A percentile compares a stretch with the other conserved stretches of the same genome.
Conservation (phyloP, 2,113 vertebrate genomes). For the Pseudorectes ferrugineus region DNA sequence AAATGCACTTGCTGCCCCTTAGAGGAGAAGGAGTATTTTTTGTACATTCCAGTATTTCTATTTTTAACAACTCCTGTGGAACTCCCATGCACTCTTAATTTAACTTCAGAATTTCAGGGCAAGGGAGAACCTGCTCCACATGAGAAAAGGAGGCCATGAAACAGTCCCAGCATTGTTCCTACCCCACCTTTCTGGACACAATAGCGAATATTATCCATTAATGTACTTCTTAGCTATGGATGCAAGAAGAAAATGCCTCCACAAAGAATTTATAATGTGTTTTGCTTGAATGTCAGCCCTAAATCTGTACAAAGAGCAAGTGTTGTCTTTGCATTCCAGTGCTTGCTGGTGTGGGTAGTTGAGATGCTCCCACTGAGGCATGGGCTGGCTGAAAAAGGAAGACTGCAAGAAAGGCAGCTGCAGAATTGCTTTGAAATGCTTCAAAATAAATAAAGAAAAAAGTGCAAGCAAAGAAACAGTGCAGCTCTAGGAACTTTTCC, state of each 20-base stretch:
- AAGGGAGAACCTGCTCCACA: not conserved
- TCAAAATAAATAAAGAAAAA: not conserved
- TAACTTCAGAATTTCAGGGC: not conserved
- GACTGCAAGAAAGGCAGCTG: not conserved
- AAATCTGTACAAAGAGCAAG: constrained; percentile 41
- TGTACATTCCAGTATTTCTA: not conserved
- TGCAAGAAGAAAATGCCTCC: constrained; percentile 51
- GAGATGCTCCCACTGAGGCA: not conserved
- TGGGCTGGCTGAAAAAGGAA: not conserved
- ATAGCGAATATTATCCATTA: not conserved
- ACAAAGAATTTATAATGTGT: constrained; percentile 48
- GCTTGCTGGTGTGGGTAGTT: constrained; percentile 39
- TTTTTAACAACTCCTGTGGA: not conserved
- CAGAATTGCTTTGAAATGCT: not conserved
- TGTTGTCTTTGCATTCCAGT: constrained; percentile 42
- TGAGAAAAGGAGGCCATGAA: not conserved
- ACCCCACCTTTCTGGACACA: constrained; percentile 38
- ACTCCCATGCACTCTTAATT: not conserved
- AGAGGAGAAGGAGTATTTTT: not conserved
- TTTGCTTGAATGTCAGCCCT: constrained; percentile 57
- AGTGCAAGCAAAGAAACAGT: not conserved
- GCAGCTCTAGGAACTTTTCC: not conserved
- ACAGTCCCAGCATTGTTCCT: constrained; percentile 6
- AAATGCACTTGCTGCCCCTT: not conserved
- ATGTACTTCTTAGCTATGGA: not conserved